Evolutionary conservation across 92 coral and sea anemone species (phyloP).

Genomic region (Diadumene lineata): DNA sequence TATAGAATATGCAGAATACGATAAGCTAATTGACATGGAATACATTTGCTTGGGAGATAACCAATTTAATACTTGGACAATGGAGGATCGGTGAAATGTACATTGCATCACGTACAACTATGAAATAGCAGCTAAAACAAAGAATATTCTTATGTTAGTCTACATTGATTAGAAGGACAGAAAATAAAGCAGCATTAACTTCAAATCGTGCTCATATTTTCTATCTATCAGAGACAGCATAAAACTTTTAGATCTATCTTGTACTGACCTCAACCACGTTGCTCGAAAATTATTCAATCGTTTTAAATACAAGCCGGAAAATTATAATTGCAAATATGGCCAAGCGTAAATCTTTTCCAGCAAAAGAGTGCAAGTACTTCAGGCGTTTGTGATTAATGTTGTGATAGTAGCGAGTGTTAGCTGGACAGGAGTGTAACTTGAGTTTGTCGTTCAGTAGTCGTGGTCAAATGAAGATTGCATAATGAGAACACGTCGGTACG

Average conservation of each 20-base stretch:
- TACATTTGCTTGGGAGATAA: not conserved
- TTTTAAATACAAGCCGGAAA: not conserved
- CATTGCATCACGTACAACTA: constrained; percentile 1
- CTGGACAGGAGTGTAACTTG: not conserved
- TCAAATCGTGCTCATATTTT: not conserved
- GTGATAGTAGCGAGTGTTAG: not conserved
- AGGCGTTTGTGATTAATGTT: not conserved
- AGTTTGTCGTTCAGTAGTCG: not conserved
- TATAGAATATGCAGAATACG: not conserved
- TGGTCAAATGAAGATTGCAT: constrained; percentile 37
- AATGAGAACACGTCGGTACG: constrained; percentile 18
- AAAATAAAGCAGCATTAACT: not conserved
- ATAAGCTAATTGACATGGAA: not conserved
- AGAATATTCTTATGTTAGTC: no score
- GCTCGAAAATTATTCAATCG: not conserved
- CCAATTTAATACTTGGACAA: not conserved
- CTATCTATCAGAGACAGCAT: not conserved
- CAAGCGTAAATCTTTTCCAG: not conserved
- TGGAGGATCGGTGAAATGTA: not conserved
- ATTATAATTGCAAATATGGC: not conserved
- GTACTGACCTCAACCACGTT: constrained; percentile 36
- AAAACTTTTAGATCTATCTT: not conserved
- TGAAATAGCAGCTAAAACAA: no score
- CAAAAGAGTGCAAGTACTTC: not conserved
- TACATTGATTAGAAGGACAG: not conserved